Evolutionary conservation across 2,888 invertebrate species (phyloP).

Genomic region (Amiota communis): DNA sequence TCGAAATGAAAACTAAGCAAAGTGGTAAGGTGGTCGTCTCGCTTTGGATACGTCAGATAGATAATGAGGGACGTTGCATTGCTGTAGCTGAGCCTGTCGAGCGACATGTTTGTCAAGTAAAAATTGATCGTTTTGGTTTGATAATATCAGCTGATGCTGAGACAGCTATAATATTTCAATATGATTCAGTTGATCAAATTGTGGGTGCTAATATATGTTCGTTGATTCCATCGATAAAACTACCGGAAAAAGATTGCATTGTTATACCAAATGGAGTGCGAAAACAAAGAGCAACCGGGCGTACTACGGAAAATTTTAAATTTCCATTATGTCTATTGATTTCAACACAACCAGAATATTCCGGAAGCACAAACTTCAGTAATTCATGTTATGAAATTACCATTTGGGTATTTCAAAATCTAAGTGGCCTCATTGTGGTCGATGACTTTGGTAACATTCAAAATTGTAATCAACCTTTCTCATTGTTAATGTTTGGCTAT

Average conservation of each 20-base stretch:
- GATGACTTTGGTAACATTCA: constrained; percentile 78
- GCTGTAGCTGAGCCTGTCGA: constrained; percentile 80
- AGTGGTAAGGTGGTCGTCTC: constrained; percentile 78
- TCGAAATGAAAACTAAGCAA: constrained; percentile 77
- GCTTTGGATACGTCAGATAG: constrained; percentile 78
- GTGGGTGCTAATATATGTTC: constrained; percentile 74
- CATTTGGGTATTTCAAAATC: constrained; percentile 77
- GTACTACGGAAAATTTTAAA: constrained; percentile 77
- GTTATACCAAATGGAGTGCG: constrained; percentile 72
- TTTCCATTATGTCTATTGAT: constrained; percentile 78
- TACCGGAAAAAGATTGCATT: constrained; percentile 70
- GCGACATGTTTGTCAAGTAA: constrained; percentile 57
- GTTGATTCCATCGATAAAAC: constrained; percentile 75
- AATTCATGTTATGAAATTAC: constrained; percentile 50
- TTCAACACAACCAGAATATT: constrained; percentile 55
- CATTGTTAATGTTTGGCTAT: constrained; percentile 78
- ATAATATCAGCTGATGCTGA: constrained; percentile 68
- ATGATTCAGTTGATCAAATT: constrained; percentile 75
- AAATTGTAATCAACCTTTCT: constrained; percentile 80
- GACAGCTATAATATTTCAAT: constrained; percentile 76
- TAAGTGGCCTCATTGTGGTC: constrained; percentile 80
- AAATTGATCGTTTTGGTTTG: constrained; percentile 58
- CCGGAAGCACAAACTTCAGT: constrained; percentile 39
- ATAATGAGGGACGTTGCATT: constrained; percentile 77
- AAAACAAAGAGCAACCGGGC: constrained; percentile 80